Evolutionary conservation across 23 tunicate species (phyloP).

Genomic region (Botrylloides violaceus): DNA sequence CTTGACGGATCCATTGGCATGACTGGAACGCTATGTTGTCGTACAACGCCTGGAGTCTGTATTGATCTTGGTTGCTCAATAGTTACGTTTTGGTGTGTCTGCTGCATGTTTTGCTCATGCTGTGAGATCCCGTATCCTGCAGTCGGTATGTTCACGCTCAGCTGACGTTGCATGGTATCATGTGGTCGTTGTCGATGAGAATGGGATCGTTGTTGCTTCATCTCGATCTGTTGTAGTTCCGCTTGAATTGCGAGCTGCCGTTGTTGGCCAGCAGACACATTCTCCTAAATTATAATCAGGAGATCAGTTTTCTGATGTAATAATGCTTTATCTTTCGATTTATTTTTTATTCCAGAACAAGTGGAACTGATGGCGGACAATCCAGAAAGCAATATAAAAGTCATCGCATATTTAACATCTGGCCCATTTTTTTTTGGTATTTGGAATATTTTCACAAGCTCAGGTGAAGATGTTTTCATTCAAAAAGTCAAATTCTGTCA

Average conservation of each 20-base stretch:
- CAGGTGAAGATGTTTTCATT: no score
- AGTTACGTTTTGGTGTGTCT: background rate
- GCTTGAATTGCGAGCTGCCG: slow-evolving; percentile 11
- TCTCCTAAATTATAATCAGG: no score
- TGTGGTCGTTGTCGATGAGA: background rate
- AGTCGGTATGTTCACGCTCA: slow-evolving; percentile 6
- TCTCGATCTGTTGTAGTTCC: slow-evolving; percentile 18
- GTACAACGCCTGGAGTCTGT: background rate
- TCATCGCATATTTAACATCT: no score
- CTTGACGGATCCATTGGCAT: slow-evolving; percentile 1
- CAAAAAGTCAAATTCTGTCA: no score
- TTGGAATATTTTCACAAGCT: no score
- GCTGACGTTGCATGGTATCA: background rate
- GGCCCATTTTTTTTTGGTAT: no score
- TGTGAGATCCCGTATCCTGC: background rate
- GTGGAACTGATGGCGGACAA: no score
- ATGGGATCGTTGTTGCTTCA: slow-evolving; percentile 6
- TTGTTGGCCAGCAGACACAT: background rate
- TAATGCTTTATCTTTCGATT: no score
- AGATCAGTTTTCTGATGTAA: no score
- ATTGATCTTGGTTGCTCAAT: background rate
- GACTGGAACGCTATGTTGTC: slow-evolving; percentile 6
- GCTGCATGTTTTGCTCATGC: slow-evolving; percentile 8
- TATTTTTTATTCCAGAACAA: no score
- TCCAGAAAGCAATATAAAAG: no score